phyloP scores from a whole-genome alignment of 2,888 invertebrate genomes.

The Amphimallon solstitiale region DNA sequence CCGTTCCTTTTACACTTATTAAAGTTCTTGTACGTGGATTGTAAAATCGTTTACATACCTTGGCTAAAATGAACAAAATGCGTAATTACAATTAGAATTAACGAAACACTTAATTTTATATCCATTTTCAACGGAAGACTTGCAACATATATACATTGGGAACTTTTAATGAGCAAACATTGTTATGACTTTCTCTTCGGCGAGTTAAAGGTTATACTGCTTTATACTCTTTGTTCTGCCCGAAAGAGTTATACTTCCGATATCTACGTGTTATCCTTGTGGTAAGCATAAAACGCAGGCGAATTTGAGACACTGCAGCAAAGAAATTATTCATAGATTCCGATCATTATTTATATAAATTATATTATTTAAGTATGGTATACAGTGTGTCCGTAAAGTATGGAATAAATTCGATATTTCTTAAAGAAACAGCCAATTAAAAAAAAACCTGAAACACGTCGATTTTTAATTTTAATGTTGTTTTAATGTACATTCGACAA shows the following conservation, averaged over 20 bases:
- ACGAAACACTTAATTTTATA: constrained; percentile 30
- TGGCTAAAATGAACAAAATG: constrained; percentile 36
- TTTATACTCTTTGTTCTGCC: background rate
- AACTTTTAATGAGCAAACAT: constrained; percentile 35
- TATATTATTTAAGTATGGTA: too few species aligned
- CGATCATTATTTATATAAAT: too few species aligned
- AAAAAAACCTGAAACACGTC: too few species aligned
- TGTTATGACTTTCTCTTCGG: constrained; percentile 45
- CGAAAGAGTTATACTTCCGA: background rate
- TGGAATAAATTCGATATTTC: too few species aligned
- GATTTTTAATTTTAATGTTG: too few species aligned
- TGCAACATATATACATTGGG: constrained; percentile 25
- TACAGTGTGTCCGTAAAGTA: too few species aligned
- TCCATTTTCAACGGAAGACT: constrained; percentile 37
- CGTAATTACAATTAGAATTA: constrained; percentile 39
- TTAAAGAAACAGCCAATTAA: too few species aligned
- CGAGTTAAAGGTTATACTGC: constrained; percentile 29
- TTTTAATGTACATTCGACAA: too few species aligned
- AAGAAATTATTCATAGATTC: too few species aligned
- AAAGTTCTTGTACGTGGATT: background rate
- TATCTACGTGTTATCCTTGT: background rate
- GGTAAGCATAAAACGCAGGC: too few species aligned
- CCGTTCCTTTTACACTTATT: background rate
- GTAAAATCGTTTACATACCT: constrained; percentile 41
- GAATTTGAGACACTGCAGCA: too few species aligned